Evolutionary conservation across 2,888 invertebrate species (phyloP).

Genomic region (Desoria tigrina): DNA sequence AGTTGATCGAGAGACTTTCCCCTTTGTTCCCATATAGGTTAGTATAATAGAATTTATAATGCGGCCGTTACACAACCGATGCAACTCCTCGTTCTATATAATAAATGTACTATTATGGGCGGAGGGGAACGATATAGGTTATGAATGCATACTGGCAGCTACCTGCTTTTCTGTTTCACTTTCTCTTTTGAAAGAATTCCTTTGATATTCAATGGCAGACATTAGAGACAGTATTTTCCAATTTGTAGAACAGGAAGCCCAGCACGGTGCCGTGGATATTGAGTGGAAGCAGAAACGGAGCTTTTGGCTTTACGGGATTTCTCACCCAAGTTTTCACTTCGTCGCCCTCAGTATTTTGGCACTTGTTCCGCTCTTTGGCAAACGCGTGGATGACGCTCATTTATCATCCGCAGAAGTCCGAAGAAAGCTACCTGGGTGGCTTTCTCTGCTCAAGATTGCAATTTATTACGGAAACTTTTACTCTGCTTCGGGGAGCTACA

Average conservation of each 20-base stretch:
- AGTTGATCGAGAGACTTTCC: no score
- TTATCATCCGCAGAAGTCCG: slow-evolving; percentile 4
- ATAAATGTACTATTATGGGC: no score
- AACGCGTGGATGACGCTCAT: slow-evolving; percentile 8
- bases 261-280: slow-evolving; percentile 5
- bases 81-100: no score
- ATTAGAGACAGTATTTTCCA: slow-evolving; percentile 6
- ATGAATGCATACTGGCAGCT: no score
- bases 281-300: no score
- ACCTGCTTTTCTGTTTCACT: no score
- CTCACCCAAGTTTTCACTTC: slow-evolving; percentile 1
- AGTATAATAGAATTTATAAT: no score
- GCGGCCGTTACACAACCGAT: no score
- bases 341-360: slow-evolving; percentile 8
- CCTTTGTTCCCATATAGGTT: no score
- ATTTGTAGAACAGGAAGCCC: slow-evolving; percentile 6
- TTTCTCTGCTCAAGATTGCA: background rate
- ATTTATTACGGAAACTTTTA: slow-evolving; percentile 7
- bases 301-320: no score
- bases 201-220: background rate
- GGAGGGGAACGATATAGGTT: no score
- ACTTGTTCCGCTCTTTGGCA: slow-evolving; percentile 11
- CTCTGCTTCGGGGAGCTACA: background rate
- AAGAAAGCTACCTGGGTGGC: slow-evolving; percentile 10
- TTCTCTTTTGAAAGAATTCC: no score